Conservation (phyloP, 2,113 vertebrate genomes). For the Bufo gargarizans region DNA sequence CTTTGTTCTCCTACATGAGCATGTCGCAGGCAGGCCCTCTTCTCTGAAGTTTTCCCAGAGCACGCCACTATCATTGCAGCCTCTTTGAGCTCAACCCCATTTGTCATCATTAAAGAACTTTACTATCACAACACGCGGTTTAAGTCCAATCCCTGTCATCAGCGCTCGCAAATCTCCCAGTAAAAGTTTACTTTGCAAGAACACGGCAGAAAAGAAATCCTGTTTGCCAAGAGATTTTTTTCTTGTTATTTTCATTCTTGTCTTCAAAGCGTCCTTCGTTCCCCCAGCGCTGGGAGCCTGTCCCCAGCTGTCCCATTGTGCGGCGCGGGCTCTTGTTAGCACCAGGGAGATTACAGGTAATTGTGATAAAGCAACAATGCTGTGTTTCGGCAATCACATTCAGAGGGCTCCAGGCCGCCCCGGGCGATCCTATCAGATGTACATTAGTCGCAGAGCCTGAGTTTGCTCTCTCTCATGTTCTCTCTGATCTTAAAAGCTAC, state of each 20-base stretch:
- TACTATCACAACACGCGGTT: slow-evolving; percentile 51
- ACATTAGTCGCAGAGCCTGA: slow-evolving; percentile 48
- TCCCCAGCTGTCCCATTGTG: slow-evolving; percentile 68
- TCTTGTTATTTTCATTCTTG: slow-evolving; percentile 64
- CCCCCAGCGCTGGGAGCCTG: slow-evolving; percentile 50
- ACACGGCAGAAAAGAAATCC: slow-evolving; percentile 59
- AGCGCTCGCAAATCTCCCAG: slow-evolving; percentile 20
- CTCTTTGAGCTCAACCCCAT: slow-evolving; percentile 32
- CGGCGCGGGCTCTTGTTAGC: slow-evolving; percentile 61
- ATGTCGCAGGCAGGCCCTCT: slow-evolving; percentile 44
- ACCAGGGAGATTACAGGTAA: slow-evolving; percentile 63
- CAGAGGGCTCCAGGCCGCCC: slow-evolving; percentile 62
- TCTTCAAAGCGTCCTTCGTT: slow-evolving; percentile 65
- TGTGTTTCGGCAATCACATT: slow-evolving; percentile 65
- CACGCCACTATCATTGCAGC: slow-evolving; percentile 8
- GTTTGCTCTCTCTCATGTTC: slow-evolving; percentile 47
- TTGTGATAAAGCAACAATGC: slow-evolving; percentile 66
- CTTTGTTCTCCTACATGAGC: slow-evolving; percentile 24
- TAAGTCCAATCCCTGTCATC: slow-evolving; percentile 53
- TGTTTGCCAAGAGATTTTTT: slow-evolving; percentile 64
- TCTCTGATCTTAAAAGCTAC: slow-evolving; percentile 60
- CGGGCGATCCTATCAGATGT: slow-evolving; percentile 61
- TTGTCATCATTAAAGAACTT: slow-evolving; percentile 56
- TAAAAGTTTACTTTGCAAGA: slow-evolving; percentile 65
- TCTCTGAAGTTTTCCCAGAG: slow-evolving; percentile 25